These are phyloP conservation scores for Pungitius pungitius DNA, from an alignment of 2,113 vertebrate genomes.

Conservation along the genomic window DNA sequence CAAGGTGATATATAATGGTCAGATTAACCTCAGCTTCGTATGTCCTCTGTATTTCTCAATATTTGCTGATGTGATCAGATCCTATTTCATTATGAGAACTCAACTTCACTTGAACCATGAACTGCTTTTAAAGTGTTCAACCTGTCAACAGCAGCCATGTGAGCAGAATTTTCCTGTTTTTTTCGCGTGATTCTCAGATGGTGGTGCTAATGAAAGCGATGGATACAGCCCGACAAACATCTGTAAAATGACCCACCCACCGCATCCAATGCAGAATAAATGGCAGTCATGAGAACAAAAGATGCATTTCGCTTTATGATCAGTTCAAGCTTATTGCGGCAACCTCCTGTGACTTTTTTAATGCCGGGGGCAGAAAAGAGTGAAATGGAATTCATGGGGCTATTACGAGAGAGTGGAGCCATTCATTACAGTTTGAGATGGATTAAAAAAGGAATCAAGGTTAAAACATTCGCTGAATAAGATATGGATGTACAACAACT, in stretches of 20 bases:
- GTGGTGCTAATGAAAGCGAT: background rate
- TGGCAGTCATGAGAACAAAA: slow-evolving; percentile 23
- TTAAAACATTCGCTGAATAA: background rate
- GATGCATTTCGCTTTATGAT: background rate
- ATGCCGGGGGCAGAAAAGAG: background rate
- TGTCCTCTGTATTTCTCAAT: background rate
- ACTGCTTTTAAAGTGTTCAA: slow-evolving; percentile 15
- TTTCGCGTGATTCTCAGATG: slow-evolving; percentile 19
- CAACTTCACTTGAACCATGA: slow-evolving; percentile 8
- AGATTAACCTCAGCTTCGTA: slow-evolving; percentile 20
- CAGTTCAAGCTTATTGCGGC: background rate
- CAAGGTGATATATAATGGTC: slow-evolving; percentile 34
- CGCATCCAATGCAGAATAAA: slow-evolving; percentile 12
- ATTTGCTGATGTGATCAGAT: background rate
- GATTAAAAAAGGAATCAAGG: slow-evolving; percentile 3
- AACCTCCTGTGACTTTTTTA: slow-evolving; percentile 5
- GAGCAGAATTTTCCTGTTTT: background rate
- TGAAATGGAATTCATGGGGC: slow-evolving; percentile 17
- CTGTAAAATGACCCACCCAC: slow-evolving; percentile 16
- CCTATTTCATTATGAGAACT: slow-evolving; percentile 16
- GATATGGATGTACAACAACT: background rate
- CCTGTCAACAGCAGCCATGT: slow-evolving; percentile 8
- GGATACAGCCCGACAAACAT: slow-evolving; percentile 13
- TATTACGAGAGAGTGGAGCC: slow-evolving; percentile 12
- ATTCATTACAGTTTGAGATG: slow-evolving; percentile 18